phyloP scores from a whole-genome alignment of 2,113 vertebrate genomes.

The Carlito syrichta region DNA sequence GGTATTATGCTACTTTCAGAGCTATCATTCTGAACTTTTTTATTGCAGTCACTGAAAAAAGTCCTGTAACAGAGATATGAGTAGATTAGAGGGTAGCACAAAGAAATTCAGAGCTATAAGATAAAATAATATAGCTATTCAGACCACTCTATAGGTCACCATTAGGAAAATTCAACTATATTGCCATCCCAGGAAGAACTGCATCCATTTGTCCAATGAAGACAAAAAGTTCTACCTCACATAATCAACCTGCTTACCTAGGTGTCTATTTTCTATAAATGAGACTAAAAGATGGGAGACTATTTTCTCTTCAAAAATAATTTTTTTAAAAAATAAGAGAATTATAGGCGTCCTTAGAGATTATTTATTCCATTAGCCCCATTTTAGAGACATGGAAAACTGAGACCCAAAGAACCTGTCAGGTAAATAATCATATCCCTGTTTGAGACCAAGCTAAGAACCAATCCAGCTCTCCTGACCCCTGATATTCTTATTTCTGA shows the following conservation, averaged over 20 bases:
- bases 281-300: not conserved
- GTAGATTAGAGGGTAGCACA: not conserved
- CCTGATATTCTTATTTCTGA: not conserved
- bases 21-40: not conserved
- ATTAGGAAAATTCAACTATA: not conserved
- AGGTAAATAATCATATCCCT: not conserved
- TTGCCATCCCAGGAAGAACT: not conserved
- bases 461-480: not conserved
- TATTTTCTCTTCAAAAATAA: not conserved
- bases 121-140: not conserved
- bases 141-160: not conserved
- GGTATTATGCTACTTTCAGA: not conserved
- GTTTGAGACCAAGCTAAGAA: not conserved
- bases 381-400: constrained; percentile 36
- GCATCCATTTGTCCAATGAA: not conserved
- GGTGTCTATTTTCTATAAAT: not conserved
- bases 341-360: not conserved
- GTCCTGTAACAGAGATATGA: not conserved
- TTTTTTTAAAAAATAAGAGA: not conserved
- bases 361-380: not conserved
- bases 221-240: not conserved
- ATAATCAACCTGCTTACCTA: not conserved
- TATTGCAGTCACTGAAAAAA: not conserved
- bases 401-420: not conserved
- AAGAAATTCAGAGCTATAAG: not conserved